Base-by-base conservation (phyloP, 1,140 invertebrate species). In the Drosophila nebulosa region DNA sequence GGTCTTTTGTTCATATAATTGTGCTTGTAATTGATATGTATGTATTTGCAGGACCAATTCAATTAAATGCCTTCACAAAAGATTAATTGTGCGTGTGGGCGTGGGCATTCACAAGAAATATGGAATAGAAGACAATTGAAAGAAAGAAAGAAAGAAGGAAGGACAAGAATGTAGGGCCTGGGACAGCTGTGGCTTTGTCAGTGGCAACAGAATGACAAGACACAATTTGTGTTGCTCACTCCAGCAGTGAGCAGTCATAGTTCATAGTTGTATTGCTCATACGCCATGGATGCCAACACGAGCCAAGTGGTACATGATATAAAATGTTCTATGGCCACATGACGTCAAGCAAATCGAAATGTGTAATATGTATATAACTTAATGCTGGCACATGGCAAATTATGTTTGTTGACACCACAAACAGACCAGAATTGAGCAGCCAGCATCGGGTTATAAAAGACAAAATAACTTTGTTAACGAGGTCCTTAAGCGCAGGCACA, bases 401-500 rank as follows among this genome's bases (percentile, higher is more conserved):
- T 86, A 85, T 85, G 80, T 86, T 75, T 46, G 39, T 86, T 66
- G 73, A 84, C 79, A 84, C 74, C 39, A 58, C 26, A 42, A 46
- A 46, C 16, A 21, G 24, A 32, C 30, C 32, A 35, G 50, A 78
- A 75, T 64, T 66, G 59, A 86, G 75, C 39, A 46, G 2, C 18
- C 39, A 46, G 16, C 39, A 30, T 30, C 61, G 55, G 62, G 78
- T 60, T 79, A 86, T 86, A 86, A 88, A 86, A 86, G 81, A 89
- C 86, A 89, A 89, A 89, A 89, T 89, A 89, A 86, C 86, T 90
- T 90, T 89, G 81, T 89, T 90, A 89, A 89, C 86, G 86, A 89
- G 78, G 80, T 78, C 76, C 80, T 89, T 86, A 86, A 86, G 78
- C 46, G 74, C 86, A 89, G 76, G 64, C 85, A 72, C 64, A 55